Evolutionary conservation across 2,888 invertebrate species (phyloP).

Genomic region (Ariolimax columbianus): DNA sequence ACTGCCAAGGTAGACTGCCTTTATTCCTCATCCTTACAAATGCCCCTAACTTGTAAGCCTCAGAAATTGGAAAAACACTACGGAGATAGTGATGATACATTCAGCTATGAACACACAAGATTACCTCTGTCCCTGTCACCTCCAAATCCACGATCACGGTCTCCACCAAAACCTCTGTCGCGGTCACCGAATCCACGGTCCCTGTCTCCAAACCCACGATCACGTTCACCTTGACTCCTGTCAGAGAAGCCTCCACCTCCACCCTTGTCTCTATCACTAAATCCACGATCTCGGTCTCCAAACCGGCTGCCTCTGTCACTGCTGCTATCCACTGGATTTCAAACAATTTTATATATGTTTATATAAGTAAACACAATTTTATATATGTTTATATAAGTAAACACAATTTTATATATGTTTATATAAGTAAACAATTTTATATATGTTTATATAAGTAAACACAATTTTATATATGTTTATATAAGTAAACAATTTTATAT

Average conservation of each 20-base stretch:
- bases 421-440: no score
- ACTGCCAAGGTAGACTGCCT: no score
- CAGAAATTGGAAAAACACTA: no score
- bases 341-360: background rate
- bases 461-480: no score
- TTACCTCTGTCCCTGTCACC: constrained; percentile 50
- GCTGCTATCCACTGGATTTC: constrained; percentile 33
- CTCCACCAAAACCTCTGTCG: constrained; percentile 53
- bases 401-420: no score
- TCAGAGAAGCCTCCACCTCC: constrained; percentile 50
- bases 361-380: background rate
- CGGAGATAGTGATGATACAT: background rate
- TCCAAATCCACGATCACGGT: constrained; percentile 48
- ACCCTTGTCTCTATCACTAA: constrained; percentile 46
- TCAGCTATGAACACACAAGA: background rate
- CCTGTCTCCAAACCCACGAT: constrained; percentile 48
- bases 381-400: no score
- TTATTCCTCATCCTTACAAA: no score
- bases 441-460: no score
- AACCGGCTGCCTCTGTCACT: constrained; percentile 52
- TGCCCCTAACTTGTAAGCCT: no score
- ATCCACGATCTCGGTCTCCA: constrained; percentile 56
- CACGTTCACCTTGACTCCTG: constrained; percentile 63
- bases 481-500: no score
- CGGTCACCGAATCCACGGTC: constrained; percentile 53